phyloP scores from a whole-genome alignment of 2,113 vertebrate genomes.

The Phylloscopus trochiloides region DNA sequence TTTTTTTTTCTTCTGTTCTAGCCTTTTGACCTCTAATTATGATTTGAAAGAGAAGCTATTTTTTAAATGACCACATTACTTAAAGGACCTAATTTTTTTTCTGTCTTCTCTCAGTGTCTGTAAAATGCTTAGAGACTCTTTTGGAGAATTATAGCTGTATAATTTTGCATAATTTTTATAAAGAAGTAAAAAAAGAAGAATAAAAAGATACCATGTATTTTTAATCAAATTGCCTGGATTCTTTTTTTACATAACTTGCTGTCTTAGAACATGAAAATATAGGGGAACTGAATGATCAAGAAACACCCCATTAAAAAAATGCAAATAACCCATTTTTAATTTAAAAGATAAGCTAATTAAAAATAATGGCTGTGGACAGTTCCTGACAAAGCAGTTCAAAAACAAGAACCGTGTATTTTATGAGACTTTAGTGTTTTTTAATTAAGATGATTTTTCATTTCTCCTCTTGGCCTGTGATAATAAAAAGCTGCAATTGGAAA shows the following conservation, averaged over 20 bases:
- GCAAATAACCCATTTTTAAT: slow-evolving; percentile 64
- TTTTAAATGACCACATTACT: neutral
- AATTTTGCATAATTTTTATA: neutral
- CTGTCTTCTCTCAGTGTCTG: neutral
- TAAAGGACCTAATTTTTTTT: neutral
- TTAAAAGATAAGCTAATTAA: slow-evolving; percentile 69
- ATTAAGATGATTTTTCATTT: slow-evolving; percentile 68
- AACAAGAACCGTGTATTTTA: slow-evolving; percentile 51
- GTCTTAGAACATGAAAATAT: slow-evolving; percentile 18
- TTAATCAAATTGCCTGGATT: slow-evolving; percentile 36
- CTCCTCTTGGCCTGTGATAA: slow-evolving; percentile 14
- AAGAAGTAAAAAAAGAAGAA: neutral
- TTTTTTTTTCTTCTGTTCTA: neutral
- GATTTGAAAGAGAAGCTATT: neutral
- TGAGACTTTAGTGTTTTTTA: slow-evolving; percentile 51
- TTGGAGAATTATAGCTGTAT: neutral
- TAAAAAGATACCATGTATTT: slow-evolving; percentile 12
- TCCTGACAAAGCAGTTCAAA: slow-evolving; percentile 66
- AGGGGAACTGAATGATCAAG: slow-evolving; percentile 27
- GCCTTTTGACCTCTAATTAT: neutral
- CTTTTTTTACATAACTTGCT: neutral
- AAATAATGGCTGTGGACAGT: slow-evolving; percentile 60
- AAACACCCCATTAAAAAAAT: slow-evolving; percentile 47
- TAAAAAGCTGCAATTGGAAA: slow-evolving; percentile 47
- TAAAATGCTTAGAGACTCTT: neutral